Conservation (phyloP, 2,888 invertebrate species). For the Diplolepis rosae region DNA sequence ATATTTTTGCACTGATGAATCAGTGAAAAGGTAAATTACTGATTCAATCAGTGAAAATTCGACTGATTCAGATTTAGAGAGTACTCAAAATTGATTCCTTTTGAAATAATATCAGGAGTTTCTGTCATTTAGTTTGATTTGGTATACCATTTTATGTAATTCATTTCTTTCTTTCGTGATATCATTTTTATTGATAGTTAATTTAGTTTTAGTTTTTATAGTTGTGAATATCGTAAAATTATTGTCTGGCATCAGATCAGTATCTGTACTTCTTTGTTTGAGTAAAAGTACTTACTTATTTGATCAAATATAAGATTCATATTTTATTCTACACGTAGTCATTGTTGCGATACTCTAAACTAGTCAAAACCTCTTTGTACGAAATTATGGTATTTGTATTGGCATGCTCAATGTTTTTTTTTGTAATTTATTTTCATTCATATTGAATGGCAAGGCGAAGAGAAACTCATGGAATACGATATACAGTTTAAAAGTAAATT, state of each 20-base stretch:
- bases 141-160: no score
- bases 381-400: constrained; percentile 45
- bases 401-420: constrained; percentile 33
- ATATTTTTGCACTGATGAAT: no score
- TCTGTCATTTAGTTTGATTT: no score
- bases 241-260: not conserved
- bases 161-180: not conserved
- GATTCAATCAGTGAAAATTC: no score
- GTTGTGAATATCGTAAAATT: not conserved
- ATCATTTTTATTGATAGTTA: not conserved
- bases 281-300: not conserved
- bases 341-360: constrained; percentile 38
- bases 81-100: no score
- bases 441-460: no score
- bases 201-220: not conserved
- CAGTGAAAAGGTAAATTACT: no score
- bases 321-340: constrained; percentile 28
- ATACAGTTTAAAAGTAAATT: no score
- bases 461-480: no score
- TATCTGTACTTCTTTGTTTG: not conserved
- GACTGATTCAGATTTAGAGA: no score
- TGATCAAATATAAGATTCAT: constrained; percentile 9
- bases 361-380: constrained; percentile 26
- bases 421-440: no score
- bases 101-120: no score